Conservation (phyloP, 2,113 vertebrate species). For the Prunella himalayana region DNA sequence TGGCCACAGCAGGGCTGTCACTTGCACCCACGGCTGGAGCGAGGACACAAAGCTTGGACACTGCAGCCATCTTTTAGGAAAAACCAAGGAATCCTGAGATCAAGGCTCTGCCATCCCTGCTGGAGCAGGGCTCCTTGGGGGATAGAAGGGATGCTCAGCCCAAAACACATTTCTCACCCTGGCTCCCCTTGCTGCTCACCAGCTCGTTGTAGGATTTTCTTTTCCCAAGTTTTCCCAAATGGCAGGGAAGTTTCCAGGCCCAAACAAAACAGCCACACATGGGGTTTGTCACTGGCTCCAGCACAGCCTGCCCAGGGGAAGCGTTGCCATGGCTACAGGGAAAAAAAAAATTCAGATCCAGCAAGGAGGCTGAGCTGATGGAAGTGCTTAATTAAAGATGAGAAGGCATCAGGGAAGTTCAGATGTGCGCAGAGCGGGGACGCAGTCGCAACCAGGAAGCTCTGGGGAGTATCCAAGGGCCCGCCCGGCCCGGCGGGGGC, state of each 20-base stretch:
- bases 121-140: neutral
- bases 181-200: rapidly evolving
- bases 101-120: neutral
- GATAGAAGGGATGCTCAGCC: neutral
- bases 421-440: neutral
- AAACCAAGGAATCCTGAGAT: neutral
- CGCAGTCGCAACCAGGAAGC: neutral
- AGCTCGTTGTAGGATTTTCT: rapidly evolving
- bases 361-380: neutral
- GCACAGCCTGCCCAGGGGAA: neutral
- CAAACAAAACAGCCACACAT: neutral
- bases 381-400: constrained; percentile 51
- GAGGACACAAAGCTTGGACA: rapidly evolving
- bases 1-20: neutral
- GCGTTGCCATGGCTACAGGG: neutral
- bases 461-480: rapidly evolving
- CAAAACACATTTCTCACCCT: neutral
- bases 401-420: constrained; percentile 2
- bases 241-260: constrained; percentile 9
- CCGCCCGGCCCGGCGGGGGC: neutral
- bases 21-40: rapidly evolving
- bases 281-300: neutral
- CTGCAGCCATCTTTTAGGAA: neutral
- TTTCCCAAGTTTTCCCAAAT: neutral
- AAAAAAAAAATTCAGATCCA: neutral